Evolutionary conservation across 2,113 vertebrate genomes (phyloP).

Genomic region (Forbesichthys agassizii): DNA sequence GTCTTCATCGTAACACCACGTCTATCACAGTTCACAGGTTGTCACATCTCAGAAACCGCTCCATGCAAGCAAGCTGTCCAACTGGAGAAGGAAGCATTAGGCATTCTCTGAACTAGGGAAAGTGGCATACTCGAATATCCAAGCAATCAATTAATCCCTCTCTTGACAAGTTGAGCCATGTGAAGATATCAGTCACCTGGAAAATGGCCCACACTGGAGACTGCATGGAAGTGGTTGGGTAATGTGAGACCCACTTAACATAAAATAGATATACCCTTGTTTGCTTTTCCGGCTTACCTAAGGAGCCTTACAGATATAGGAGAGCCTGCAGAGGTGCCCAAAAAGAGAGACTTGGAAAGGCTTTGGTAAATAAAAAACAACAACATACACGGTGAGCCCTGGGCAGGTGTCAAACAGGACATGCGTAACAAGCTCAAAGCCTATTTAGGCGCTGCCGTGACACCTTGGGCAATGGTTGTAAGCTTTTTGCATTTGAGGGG

Average conservation of each 20-base stretch:
- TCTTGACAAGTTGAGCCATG: constrained; percentile 85
- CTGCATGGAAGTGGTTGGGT: constrained; percentile 59
- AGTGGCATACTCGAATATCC: constrained; percentile 81
- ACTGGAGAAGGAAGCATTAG: constrained; percentile 60
- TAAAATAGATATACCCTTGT: constrained; percentile 87
- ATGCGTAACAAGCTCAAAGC: constrained; percentile 11
- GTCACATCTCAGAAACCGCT: constrained; percentile 46
- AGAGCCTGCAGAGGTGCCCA: constrained; percentile 51
- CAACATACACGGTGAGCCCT: constrained; percentile 44
- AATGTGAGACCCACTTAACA: constrained; percentile 85
- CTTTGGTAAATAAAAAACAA: constrained; percentile 62
- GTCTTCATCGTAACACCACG: constrained; percentile 25
- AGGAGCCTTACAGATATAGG: constrained; percentile 68
- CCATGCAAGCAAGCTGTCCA: constrained; percentile 38
- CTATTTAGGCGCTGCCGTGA: constrained; percentile 40
- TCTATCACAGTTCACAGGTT: constrained; percentile 32
- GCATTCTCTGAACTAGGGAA: constrained; percentile 76
- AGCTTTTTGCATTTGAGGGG: constrained; percentile 38
- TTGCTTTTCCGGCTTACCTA: constrained; percentile 68
- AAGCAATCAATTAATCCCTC: constrained; percentile 87
- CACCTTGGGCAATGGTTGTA: constrained; percentile 37
- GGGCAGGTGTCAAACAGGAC: constrained; percentile 40
- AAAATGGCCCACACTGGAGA: constrained; percentile 85
- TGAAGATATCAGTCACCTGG: constrained; percentile 90
- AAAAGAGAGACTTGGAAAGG: constrained; percentile 51